Evolutionary conservation across 2,888 invertebrate genomes (phyloP), one percentile per base, ranked within the genome.

Genomic region (Limnephilus auricula): DNA sequence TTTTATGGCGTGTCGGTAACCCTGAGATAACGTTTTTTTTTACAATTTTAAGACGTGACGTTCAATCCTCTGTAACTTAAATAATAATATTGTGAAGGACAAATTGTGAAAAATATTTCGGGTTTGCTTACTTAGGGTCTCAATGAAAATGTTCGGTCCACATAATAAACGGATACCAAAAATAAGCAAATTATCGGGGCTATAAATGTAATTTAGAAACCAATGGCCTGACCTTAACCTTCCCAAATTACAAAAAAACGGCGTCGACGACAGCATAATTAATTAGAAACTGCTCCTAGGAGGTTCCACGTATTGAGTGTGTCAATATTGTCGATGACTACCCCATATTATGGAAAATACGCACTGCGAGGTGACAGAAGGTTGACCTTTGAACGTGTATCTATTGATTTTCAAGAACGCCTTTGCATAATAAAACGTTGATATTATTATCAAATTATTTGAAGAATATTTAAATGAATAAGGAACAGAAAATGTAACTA

Each of bases 301-400:
- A 65, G 65, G 65, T 65, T 65, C 65, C 65, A 65, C 65, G 65
- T 65, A 65, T 65, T 65, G 65, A 65, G n/a, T 65, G 65, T 65
- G 65, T 65, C 65, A 65, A 65, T 65, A 65, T 65, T 65, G 65
- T 65, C 65, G 65, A 65, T 65, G 65, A 65, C 65, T 65, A 65
- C 65, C 65, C 65, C 65, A n/a, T 65, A 65, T 65, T 65, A 65
- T 65, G n/a, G 65, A 65, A 65, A 65, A 65, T 65, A 65, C 65
- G 65, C 25, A 65, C 65, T 9, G 65, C 65, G 25, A 65, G 65
- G 65, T 65, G 65, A 65, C 65, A 65, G 25, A 65, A 65, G 25
- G 65, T 65, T 65, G 65, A 65, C 65, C 25, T 65, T 65, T 65
- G 25, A 65, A 65, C 25, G 65, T 65, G 65, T 65, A 65, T 65